Evolutionary conservation across 2,113 vertebrate species (phyloP).

Genomic region (Rhadina sibilatrix): DNA sequence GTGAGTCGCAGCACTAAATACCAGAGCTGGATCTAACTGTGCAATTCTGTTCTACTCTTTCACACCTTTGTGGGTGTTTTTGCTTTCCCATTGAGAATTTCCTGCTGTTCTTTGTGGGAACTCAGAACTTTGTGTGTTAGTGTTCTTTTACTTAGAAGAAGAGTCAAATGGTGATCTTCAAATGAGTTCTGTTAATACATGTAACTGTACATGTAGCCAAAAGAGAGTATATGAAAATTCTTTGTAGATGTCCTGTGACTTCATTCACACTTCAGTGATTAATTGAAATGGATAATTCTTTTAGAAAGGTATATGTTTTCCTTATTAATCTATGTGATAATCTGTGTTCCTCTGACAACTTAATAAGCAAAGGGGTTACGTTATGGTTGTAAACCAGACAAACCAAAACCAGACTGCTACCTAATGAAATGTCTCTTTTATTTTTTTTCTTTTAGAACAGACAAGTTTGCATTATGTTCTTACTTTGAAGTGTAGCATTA

Average conservation of each 20-base stretch:
- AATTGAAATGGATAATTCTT: conserved; percentile 35
- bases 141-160: background rate
- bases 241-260: background rate
- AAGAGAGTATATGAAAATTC: background rate
- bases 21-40: background rate
- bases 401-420: conserved; percentile 23
- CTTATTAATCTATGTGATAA: conserved; percentile 29
- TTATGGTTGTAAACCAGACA: conserved; percentile 22
- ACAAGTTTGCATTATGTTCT: background rate
- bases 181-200: background rate
- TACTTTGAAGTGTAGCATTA: conserved; percentile 7
- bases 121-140: background rate
- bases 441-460: background rate
- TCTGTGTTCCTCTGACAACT: conserved; percentile 18
- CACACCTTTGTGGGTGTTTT: background rate
- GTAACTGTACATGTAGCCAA: background rate
- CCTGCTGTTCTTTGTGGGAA: background rate
- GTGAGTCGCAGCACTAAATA: background rate
- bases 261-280: conserved; percentile 5
- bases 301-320: conserved; percentile 34
- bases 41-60: background rate
- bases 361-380: background rate
- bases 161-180: background rate
- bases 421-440: background rate
- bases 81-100: background rate